These are phyloP conservation scores for Patella vulgata DNA, from an alignment of 1,140 invertebrate species.

Conservation along the genomic window DNA sequence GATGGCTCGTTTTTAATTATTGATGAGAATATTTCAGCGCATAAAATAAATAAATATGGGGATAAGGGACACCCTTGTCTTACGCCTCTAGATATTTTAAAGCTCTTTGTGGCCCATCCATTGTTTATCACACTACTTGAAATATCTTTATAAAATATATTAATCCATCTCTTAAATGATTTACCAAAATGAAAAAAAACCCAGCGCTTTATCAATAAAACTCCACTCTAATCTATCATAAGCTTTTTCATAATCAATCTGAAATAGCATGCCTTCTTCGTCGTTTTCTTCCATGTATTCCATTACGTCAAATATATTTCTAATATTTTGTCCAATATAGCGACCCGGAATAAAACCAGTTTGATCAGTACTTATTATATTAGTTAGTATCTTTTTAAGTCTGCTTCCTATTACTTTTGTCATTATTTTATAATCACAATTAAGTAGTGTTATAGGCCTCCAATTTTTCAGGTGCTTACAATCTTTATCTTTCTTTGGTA, in stretches of 20 bases:
- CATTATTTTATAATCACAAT: no score
- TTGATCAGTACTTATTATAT: constrained; percentile 3
- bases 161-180: no score
- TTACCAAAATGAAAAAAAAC: constrained; percentile 23
- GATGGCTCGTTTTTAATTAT: no score
- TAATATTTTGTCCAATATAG: constrained; percentile 7
- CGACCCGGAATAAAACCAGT: constrained; percentile 1
- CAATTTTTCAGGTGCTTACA: no score
- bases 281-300: no score
- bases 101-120: constrained; percentile 5
- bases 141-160: no score
- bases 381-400: not conserved
- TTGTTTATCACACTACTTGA: constrained; percentile 18
- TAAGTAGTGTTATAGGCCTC: no score
- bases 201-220: constrained; percentile 7
- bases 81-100: constrained; percentile 3
- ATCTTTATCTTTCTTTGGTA: no score
- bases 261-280: constrained; percentile 5
- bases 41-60: no score
- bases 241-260: constrained; percentile 16
- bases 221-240: constrained; percentile 20
- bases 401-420: no score
- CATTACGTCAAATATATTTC: constrained; percentile 13
- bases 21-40: no score
- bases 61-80: constrained; percentile 13